phyloP scores from a whole-genome alignment of 2,113 vertebrate genomes.

The Lates calcarifer region DNA sequence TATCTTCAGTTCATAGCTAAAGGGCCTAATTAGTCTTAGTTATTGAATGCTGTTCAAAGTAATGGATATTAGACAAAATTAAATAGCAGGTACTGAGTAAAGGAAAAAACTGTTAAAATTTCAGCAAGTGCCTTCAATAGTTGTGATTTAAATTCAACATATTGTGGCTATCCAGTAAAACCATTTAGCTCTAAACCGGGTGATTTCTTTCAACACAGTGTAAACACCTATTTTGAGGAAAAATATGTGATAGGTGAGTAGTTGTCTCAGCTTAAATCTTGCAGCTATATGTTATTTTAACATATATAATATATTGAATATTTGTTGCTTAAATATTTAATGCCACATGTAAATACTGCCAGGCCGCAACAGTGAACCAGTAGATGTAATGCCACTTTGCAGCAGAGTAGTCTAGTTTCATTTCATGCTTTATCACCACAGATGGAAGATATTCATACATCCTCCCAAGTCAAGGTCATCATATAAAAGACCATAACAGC shows the following conservation, averaged over 20 bases:
- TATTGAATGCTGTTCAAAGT: slow-evolving; percentile 48
- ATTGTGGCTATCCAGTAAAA: not conserved
- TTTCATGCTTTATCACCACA: slow-evolving; percentile 64
- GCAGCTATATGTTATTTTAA: not conserved
- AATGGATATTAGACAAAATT: slow-evolving; percentile 30
- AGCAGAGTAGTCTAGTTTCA: slow-evolving; percentile 47
- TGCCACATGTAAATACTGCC: slow-evolving; percentile 34
- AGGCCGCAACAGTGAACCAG: slow-evolving; percentile 12
- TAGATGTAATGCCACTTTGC: slow-evolving; percentile 29
- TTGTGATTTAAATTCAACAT: slow-evolving; percentile 11
- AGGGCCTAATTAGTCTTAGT: slow-evolving; percentile 40
- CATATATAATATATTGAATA: not conserved
- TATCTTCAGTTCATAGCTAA: slow-evolving; percentile 33
- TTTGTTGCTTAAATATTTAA: slow-evolving; percentile 37
- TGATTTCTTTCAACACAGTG: not conserved
- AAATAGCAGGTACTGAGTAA: slow-evolving; percentile 13
- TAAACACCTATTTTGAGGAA: not conserved
- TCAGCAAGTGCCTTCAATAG: not conserved
- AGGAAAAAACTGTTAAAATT: not conserved
- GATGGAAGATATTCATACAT: slow-evolving; percentile 54
- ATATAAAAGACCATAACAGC: slow-evolving; percentile 76
- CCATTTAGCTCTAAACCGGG: not conserved
- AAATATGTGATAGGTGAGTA: not conserved
- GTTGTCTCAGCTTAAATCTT: not conserved
- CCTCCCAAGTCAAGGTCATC: slow-evolving; percentile 71